Conservation (phyloP, 2,888 invertebrate genomes). For the Chrysopilus asiliformis region DNA sequence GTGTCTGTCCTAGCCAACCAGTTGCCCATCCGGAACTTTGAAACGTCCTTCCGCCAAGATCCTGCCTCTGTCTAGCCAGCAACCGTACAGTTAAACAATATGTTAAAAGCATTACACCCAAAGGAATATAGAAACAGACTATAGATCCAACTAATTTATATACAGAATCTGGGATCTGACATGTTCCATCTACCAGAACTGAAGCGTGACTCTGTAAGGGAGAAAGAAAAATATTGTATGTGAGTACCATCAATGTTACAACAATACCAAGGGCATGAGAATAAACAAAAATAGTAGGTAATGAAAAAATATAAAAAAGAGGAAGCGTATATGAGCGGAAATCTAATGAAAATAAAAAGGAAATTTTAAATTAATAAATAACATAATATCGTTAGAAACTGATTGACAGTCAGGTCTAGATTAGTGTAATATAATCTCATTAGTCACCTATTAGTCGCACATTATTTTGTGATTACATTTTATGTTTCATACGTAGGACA, state of each 20-base stretch:
- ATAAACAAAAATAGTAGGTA: slow-evolving; percentile 5
- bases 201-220: slow-evolving; percentile 60
- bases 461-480: no score
- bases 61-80: slow-evolving; percentile 70
- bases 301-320: no score
- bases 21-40: slow-evolving; percentile 53
- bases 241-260: slow-evolving; percentile 2
- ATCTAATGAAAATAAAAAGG: no score
- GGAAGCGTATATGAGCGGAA: no score
- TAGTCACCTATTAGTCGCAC: no score
- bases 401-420: no score
- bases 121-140: slow-evolving; percentile 90
- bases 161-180: slow-evolving; percentile 76
- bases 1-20: slow-evolving; percentile 54
- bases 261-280: slow-evolving; percentile 1
- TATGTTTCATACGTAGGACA: no score
- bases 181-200: slow-evolving; percentile 67
- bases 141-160: slow-evolving; percentile 89
- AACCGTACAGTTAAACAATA: slow-evolving; percentile 83
- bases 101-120: slow-evolving; percentile 89
- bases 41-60: slow-evolving; percentile 39
- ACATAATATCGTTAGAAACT: no score
- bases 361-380: no score
- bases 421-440: no score
- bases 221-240: slow-evolving; percentile 1